These are phyloP conservation scores for Zaprionus obscuricornis DNA, from an alignment of 2,888 invertebrate genomes.

Conservation along the genomic window DNA sequence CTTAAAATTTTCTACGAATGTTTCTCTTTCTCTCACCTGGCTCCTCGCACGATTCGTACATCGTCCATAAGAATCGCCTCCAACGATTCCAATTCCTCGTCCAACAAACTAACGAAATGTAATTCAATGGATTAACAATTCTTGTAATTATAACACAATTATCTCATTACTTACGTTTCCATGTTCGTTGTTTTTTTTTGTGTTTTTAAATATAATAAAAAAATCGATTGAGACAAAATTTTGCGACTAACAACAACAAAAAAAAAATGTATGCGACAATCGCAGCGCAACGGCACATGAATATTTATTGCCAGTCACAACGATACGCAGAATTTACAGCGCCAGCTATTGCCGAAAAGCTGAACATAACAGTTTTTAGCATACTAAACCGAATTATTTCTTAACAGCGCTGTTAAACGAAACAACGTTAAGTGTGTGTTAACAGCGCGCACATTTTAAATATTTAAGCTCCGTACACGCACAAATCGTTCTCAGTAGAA, in stretches of 20 bases:
- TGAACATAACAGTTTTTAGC: neutral
- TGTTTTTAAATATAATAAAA: conserved; percentile 47
- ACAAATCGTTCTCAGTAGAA: too few species aligned
- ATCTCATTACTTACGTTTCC: conserved; percentile 70
- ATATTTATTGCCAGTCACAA: conserved; percentile 20
- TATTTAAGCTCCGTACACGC: too few species aligned
- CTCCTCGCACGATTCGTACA: conserved; percentile 83
- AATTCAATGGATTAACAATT: neutral
- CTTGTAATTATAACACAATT: neutral
- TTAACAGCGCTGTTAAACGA: too few species aligned
- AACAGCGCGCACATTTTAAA: too few species aligned
- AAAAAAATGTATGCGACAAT: conserved; percentile 23
- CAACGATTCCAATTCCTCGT: conserved; percentile 91
- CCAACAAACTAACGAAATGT: conserved; percentile 87
- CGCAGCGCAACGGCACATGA: conserved; percentile 19
- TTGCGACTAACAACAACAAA: conserved; percentile 55
- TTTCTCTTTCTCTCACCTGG: conserved; percentile 20
- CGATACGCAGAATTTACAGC: neutral
- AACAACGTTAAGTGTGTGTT: conserved; percentile 28
- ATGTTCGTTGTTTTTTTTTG: conserved; percentile 44
- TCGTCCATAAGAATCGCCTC: conserved; percentile 94
- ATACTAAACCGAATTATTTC: too few species aligned
- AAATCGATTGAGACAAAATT: conserved; percentile 56
- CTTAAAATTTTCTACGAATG: too few species aligned
- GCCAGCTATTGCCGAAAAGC: conserved; percentile 16